Evolutionary conservation across 2,113 vertebrate species (phyloP).

Genomic region (Osmerus mordax): DNA sequence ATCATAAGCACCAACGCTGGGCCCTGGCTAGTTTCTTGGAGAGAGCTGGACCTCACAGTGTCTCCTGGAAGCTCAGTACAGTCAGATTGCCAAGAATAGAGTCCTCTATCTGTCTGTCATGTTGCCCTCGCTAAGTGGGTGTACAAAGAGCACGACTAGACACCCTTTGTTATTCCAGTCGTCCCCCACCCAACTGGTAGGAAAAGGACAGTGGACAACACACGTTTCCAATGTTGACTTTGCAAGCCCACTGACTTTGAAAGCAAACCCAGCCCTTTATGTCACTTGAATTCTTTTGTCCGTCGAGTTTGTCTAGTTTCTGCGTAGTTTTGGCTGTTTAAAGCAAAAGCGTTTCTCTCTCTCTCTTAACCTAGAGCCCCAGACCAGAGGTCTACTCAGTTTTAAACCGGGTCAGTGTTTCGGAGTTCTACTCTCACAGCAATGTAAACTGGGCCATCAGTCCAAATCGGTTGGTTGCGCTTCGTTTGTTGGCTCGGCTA

Average conservation of each 20-base stretch:
- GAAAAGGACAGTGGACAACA: constrained; percentile 36
- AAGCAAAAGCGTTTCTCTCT: neutral
- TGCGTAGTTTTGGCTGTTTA: neutral
- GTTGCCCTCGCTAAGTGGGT: constrained; percentile 23
- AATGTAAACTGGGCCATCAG: no score
- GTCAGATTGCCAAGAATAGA: constrained; percentile 48
- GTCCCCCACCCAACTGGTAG: constrained; percentile 33
- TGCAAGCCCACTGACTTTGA: constrained; percentile 8
- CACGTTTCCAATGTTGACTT: constrained; percentile 42
- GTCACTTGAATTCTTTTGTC: constrained; percentile 10
- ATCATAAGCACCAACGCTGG: constrained; percentile 23
- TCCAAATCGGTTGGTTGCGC: neutral
- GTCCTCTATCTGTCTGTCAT: constrained; percentile 36
- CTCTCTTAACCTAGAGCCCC: neutral
- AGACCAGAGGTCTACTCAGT: neutral
- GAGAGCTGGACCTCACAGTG: constrained; percentile 1
- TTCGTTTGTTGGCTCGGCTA: constrained; percentile 17
- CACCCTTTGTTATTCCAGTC: constrained; percentile 49
- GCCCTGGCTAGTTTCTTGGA: constrained; percentile 38
- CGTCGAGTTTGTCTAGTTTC: neutral
- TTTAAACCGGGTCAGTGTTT: neutral
- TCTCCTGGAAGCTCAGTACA: constrained; percentile 16
- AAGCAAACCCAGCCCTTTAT: constrained; percentile 1
- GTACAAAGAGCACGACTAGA: constrained; percentile 37
- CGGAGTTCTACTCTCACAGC: no score